A percentile compares a stretch with the other conserved stretches of the same genome.
Evolutionary conservation across 2,888 invertebrate species (phyloP).

Genomic region (Neocrepidodera transversa): DNA sequence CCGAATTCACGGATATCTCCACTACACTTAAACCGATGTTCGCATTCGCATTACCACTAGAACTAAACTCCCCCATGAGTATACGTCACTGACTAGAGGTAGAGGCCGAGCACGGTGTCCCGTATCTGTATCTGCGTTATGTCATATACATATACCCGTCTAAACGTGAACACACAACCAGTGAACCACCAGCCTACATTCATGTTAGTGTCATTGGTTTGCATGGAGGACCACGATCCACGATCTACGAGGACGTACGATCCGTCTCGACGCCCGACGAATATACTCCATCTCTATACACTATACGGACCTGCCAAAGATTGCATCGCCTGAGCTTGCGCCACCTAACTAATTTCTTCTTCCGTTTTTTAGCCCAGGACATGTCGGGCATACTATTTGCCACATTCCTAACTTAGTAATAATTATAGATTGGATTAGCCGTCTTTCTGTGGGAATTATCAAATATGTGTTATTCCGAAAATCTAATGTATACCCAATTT

Average conservation of each 20-base stretch:
- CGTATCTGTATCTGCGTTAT: slow-evolving; percentile 49
- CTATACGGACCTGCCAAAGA: slow-evolving; percentile 47
- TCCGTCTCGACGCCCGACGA: slow-evolving; percentile 44
- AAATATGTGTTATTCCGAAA: too few species aligned
- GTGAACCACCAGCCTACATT: slow-evolving; percentile 57
- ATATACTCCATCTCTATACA: slow-evolving; percentile 22
- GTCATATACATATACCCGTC: slow-evolving; percentile 54
- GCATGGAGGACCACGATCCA: slow-evolving; percentile 48
- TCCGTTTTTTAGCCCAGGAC: slow-evolving; percentile 34
- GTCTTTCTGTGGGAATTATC: too few species aligned
- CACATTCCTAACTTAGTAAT: too few species aligned
- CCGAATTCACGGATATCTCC: slow-evolving; percentile 57
- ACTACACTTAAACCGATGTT: slow-evolving; percentile 60
- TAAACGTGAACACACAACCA: slow-evolving; percentile 56
- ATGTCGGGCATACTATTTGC: not conserved
- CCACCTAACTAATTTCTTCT: slow-evolving; percentile 33
- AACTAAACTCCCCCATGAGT: slow-evolving; percentile 62
- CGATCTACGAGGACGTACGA: slow-evolving; percentile 45
- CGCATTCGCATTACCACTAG: slow-evolving; percentile 60
- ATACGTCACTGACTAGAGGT: slow-evolving; percentile 54
- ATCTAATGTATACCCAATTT: too few species aligned
- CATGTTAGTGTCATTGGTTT: slow-evolving; percentile 54
- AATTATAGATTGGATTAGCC: too few species aligned
- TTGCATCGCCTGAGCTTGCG: slow-evolving; percentile 46
- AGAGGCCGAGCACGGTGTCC: slow-evolving; percentile 49